Conservation (phyloP, 1,140 invertebrate genomes). For the Magallana ariakensis region DNA sequence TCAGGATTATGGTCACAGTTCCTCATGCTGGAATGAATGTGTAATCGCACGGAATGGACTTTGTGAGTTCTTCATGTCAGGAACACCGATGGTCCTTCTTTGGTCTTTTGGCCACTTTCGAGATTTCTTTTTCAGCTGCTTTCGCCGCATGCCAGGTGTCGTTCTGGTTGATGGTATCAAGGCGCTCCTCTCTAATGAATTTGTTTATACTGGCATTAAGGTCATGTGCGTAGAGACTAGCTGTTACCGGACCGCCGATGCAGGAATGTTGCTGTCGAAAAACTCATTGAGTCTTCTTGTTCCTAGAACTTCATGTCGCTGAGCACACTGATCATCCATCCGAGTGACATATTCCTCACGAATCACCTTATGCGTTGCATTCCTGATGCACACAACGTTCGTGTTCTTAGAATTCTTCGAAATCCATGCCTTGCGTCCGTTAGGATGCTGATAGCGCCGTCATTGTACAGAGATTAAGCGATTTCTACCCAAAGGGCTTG, state of each 20-base stretch:
- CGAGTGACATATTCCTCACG: constrained; percentile 10
- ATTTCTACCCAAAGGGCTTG: too few species aligned
- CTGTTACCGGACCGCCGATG: constrained; percentile 1
- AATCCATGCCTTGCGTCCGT: too few species aligned
- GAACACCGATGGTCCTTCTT: neutral
- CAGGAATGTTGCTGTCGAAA: constrained; percentile 5
- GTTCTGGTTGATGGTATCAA: constrained; percentile 21
- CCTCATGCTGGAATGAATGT: neutral
- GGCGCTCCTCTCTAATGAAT: constrained; percentile 19
- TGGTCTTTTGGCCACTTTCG: neutral
- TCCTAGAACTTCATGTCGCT: constrained; percentile 1
- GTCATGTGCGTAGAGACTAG: constrained; percentile 39
- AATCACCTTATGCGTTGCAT: neutral
- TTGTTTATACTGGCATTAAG: constrained; percentile 48
- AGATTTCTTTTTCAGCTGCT: neutral
- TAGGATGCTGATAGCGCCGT: too few species aligned
- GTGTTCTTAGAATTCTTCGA: too few species aligned
- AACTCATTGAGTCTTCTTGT: neutral
- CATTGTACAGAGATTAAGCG: too few species aligned
- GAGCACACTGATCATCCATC: neutral
- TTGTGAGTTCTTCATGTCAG: constrained; percentile 34
- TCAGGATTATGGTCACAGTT: constrained; percentile 10
- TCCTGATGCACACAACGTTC: too few species aligned
- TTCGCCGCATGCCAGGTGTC: constrained; percentile 51
- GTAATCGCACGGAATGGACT: neutral